A percentile compares a stretch with the other conserved stretches of the same genome.
Evolutionary conservation across 2,797 vertebrate genomes (phyloP).

Genomic region (Myoxocephalus aenaeus): DNA sequence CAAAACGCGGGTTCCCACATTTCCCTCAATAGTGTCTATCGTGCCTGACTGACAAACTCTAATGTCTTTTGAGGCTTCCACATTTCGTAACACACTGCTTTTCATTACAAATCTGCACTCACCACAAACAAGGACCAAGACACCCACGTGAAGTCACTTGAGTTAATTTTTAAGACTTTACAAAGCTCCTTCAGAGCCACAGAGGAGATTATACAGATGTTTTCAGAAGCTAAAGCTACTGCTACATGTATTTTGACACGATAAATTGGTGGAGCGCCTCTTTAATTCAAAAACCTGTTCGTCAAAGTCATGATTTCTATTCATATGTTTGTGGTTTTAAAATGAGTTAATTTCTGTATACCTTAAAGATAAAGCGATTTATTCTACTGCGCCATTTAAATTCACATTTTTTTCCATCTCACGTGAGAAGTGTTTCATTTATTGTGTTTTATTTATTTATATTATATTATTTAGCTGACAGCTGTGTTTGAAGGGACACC

Average conservation of each 20-base stretch:
- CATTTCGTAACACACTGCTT: neutral
- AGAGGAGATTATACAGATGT: neutral
- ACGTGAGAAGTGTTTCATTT: neutral
- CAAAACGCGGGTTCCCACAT: neutral
- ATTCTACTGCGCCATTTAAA: neutral
- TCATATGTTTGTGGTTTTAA: neutral
- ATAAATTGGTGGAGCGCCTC: neutral
- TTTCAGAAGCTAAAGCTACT: neutral
- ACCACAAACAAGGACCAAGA: neutral
- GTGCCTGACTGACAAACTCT: neutral
- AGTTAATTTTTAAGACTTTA: neutral
- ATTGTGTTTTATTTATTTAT: neutral
- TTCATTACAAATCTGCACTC: neutral
- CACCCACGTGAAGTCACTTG: neutral
- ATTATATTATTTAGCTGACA: neutral
- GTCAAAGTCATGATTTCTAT: neutral
- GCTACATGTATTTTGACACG: neutral
- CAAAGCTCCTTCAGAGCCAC: neutral
- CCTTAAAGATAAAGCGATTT: neutral
- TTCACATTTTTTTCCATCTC: neutral
- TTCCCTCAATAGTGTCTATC: neutral
- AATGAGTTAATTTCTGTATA: neutral
- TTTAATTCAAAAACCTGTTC: neutral
- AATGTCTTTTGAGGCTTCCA: neutral
- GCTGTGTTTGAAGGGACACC: slow-evolving; percentile 23